Evolutionary conservation across 1,140 invertebrate species (phyloP), one percentile per base, ranked within the genome.

Genomic region (Drosophila subobscura): DNA sequence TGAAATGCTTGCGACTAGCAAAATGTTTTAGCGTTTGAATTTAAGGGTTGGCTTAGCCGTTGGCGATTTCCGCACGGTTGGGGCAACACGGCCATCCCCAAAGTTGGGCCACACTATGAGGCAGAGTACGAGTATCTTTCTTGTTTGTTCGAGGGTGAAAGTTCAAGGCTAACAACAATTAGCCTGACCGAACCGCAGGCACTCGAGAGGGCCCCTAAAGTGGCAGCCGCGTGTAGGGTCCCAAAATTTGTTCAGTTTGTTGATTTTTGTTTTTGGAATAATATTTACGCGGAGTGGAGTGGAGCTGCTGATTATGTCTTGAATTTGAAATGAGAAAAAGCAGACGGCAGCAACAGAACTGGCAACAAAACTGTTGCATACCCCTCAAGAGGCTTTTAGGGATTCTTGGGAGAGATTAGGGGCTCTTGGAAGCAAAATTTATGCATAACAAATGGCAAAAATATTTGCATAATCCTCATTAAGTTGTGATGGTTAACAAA

Each of bases 121-220:
- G 12, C n/a, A 8, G 45, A 75, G 55, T 70, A 41, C 41, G 41
- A 75, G 61, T 68, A 50, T 45, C 41, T 66, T 57, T 65, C 41
- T 57, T 42, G 23, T 53, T 12, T 27, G 42, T 57, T 41, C 29
- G 27, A 57, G 41, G 37, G 52, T 22, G 3, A 71, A 77, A 81
- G 81, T 85, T 85, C 81, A 85, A 86, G 81, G 77, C 67, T 68
- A 55, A 22, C 37, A 40, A 50, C 53, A 70, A 85, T 85, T 68
- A 85, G 49, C 58, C 40, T 40, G 66, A 49, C 57, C 49, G 52
- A 49, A 12, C 33, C 33, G 49, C 16, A 44, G 59, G 7, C 29
- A 40, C 50, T 64, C 25, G 56, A 58, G 63, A 60, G 47, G 44
- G 54, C 74, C 57, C 72, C 56, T 42, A 33, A 33, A 58, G 41